Evolutionary conservation across 2,113 vertebrate genomes (phyloP), one percentile per base, ranked within the genome.

Genomic region (Prochilodus magdalenae): DNA sequence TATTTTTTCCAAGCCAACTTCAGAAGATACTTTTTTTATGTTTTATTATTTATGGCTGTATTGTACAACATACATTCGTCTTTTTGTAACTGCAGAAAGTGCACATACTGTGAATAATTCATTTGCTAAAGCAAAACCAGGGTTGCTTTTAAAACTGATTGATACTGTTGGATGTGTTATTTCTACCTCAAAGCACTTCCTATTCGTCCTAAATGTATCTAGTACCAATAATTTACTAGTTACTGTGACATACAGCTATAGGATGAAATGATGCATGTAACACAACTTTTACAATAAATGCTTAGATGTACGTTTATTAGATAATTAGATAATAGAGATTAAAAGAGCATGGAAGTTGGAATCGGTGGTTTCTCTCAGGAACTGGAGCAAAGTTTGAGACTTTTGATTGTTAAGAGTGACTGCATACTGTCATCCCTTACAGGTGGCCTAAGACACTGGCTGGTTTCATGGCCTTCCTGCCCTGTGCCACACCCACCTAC

Each of bases 371-470:
- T n/a, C n/a, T n/a, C n/a, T n/a, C n/a, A n/a, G n/a, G n/a, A n/a
- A n/a, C n/a, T n/a, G n/a, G 8, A 13, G 57, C 24, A 51, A 1
- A 15, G 2, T 51, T 51, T 51, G 1, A 18, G 49, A 51, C n/a
- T 8, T 12, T 24, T 24, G n/a, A 60, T 60, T 60, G 12, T 60
- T 60, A 60, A 26, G 11, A 73, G 0, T 12, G 15, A 71, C 22
- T 8, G 1, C 40, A 10, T 27, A 72, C 40, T 70, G 16, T 53
- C 70, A 7, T 44, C 1, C 13, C 44, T 14, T 84, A 24, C 88
- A 98, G 97, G 87, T 98, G 97, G 97, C 95, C 96, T 65, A 96
- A 94, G 89, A 97, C 96, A 40, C 86, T 96, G 80, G 96, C 96
- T 0, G 96, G 96, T 27, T 92, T 96, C 85, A 92, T 95, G 75